A percentile compares a stretch with the other conserved stretches of the same genome.
These are phyloP conservation scores for Palythoa grandis DNA, from an alignment of 92 coral and sea anemone genomes.

Conservation along the genomic window DNA sequence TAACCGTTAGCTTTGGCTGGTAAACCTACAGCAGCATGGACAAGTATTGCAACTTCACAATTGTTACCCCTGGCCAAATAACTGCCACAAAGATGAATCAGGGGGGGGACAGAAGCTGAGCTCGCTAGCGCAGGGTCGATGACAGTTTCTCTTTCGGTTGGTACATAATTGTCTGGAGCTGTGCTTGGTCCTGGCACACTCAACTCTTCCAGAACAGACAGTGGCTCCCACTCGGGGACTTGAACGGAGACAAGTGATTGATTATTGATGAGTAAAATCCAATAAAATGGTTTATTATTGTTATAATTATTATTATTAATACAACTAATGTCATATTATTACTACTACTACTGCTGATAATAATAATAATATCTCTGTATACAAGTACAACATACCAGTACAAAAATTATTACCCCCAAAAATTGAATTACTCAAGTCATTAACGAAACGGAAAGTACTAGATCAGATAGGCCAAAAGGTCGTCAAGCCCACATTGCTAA, in stretches of 20 bases:
- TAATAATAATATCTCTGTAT: too few species aligned
- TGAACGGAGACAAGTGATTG: not conserved
- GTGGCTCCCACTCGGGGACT: constrained; percentile 12
- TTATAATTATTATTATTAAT: not conserved
- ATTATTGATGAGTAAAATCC: not conserved
- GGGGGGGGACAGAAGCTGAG: constrained; percentile 63
- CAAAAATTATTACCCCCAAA: too few species aligned
- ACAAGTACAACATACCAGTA: too few species aligned
- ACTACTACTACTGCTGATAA: too few species aligned
- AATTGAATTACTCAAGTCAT: too few species aligned
- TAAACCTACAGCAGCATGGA: constrained; percentile 86
- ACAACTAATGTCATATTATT: not conserved
- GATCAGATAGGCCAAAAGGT: too few species aligned
- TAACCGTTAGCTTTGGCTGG: constrained; percentile 78
- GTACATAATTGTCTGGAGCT: constrained; percentile 24
- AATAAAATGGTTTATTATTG: not conserved
- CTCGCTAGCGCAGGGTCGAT: constrained; percentile 69
- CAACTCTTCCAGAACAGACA: not conserved
- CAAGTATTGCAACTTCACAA: constrained; percentile 82
- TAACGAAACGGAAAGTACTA: too few species aligned
- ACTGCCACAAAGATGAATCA: constrained; percentile 90
- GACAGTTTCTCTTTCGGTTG: constrained; percentile 17
- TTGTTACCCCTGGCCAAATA: constrained; percentile 76
- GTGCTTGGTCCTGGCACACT: constrained; percentile 43
- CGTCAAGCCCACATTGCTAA: too few species aligned